Percentiles rank a stretch among this genome's conserved stretches.
These are phyloP conservation scores for Amazona ochrocephala DNA, from an alignment of 2,797 vertebrate species.

Conservation along the genomic window DNA sequence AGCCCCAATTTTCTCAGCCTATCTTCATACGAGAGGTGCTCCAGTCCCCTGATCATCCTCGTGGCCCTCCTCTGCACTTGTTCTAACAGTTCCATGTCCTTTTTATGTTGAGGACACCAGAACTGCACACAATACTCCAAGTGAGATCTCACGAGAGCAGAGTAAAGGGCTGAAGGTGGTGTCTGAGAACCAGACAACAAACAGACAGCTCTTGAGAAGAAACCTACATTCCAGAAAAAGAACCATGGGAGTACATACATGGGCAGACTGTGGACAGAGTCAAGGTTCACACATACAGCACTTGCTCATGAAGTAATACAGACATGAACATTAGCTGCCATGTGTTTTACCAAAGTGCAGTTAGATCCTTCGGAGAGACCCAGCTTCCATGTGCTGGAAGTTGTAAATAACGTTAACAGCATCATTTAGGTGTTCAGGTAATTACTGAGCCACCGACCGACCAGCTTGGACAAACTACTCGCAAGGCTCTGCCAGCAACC, in stretches of 20 bases:
- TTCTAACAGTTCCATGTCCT: too few relatives aligned
- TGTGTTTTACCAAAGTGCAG: neutral
- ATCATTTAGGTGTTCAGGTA: neutral
- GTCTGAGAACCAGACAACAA: neutral
- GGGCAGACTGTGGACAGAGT: neutral
- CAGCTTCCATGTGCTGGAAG: neutral
- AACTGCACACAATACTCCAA: too few relatives aligned
- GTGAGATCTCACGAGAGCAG: too few relatives aligned
- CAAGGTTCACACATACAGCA: neutral
- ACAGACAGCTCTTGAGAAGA: neutral
- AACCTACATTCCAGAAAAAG: neutral
- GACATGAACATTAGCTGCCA: neutral
- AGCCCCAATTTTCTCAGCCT: too few relatives aligned
- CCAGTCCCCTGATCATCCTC: too few relatives aligned
- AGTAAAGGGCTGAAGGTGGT: neutral
- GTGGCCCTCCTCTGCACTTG: too few relatives aligned
- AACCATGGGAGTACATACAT: neutral
- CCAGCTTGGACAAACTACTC: neutral
- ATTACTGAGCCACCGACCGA: neutral
- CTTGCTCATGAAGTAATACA: neutral
- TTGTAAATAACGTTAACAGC: accelerated
- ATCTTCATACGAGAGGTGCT: too few relatives aligned
- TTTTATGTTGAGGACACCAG: too few relatives aligned
- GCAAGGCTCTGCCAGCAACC: neutral
- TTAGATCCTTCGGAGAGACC: neutral